Base-by-base conservation (phyloP, 2,113 vertebrate genomes). In the Limanda limanda region DNA sequence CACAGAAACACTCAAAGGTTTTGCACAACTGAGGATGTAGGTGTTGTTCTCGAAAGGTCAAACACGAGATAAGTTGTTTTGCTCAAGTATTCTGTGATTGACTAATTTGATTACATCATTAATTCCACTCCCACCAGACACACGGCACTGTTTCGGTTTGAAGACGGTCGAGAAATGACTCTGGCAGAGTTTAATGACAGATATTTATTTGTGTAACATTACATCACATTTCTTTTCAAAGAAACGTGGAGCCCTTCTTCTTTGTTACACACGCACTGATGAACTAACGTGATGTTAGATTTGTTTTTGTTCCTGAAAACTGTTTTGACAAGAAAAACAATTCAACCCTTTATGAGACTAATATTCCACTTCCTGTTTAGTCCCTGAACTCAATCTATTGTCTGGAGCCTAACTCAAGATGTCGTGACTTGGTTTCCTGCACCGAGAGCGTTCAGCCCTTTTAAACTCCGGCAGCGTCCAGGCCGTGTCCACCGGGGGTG, bases 341-440 rank as follows among this genome's bases (percentile, higher is more conserved):
- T 76, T 63, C 48, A 2, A 25, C 79, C 79, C 79, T 82, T 84
- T 67, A 85, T 85, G 79, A 90, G 81, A 78, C 75, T 77, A 85
- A 87, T 85, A 83, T 35, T 79, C 64, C 1, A 82, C 84, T 86
- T 90, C 91, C 86, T 90, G 89, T 89, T 68, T 47, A 75, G 84
- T 87, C 74, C 76, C 80, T 73, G 31, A 69, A 56, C 82, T 86
- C 76, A 59, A 40, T 75, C 85, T 63, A 84, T 85, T 87, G 82
- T 90, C 76, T 72, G 2, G 9, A 74, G 74, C 71, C 61, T 24
- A 59, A 61, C 74, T 78, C 54, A 58, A 64, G 37, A 81, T 74
- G 74, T 78, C 77, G 70, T 76, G 69, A 83, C 88, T 59, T 13
- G 47, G 31, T 58, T 87, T 86, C 66, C 83, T 68, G 55, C 51